Base-by-base conservation (phyloP, 2,113 vertebrate genomes). In the Coregonus clupeaformis region DNA sequence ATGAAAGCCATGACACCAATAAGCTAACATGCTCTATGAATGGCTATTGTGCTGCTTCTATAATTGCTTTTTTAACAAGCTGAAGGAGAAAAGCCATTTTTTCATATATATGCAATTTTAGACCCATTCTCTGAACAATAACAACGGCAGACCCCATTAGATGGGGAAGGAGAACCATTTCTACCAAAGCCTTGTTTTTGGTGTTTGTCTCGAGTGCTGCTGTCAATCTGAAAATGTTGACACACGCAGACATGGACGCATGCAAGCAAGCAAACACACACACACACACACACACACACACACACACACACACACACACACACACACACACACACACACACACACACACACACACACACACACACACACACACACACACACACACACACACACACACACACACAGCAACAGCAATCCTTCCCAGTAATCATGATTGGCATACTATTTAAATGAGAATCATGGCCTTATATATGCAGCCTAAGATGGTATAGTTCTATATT, bases 31-130 rank as follows among this genome's bases (percentile, higher is more conserved):
- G 88, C 82, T 90, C 83, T 67, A 91, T 89, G 36, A 90, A 90
- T 91, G 84, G 88, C 89, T 79, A 90, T 91, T 92, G 90, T 90
- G 82, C 83, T 71, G 89, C 86, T 82, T 84, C 87, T 85, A 88
- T 93, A 92, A 93, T 91, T 93, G 89, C 86, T 88, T 92, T 90
- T 91, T 91, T 90, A 91, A 92, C 90, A 91, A 91, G 91, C 85
- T 87, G 82, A 82, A 81, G 1, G 88, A 83, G 79, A 89, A 85
- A 87, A 84, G 82, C 83, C 83, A 89, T 89, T 92, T 89, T 87
- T 90, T 83, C 89, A 92, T 91, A 90, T 93, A 86, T 87, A 83
- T 90, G 89, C 91, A 90, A 92, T 91, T 91, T 87, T 89, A 25
- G 81, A 80, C 84, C 76, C 72, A 70, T 84, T 83, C 84, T 88